These are phyloP conservation scores for Elanoides forficatus DNA, from an alignment of 2,113 vertebrate genomes.

Conservation along the genomic window DNA sequence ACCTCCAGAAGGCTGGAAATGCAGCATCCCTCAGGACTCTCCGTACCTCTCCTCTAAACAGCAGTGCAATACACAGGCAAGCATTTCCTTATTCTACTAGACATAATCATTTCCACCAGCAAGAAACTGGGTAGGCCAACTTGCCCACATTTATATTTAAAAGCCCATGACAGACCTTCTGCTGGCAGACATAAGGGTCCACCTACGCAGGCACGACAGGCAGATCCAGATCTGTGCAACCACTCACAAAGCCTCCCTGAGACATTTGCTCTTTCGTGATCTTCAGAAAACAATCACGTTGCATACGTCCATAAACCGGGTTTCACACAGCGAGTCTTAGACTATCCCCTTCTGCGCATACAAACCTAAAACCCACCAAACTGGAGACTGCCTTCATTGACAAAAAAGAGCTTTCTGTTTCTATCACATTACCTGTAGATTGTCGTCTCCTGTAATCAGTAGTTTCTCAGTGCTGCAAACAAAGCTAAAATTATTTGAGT, in stretches of 20 bases:
- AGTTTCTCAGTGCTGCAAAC: neutral
- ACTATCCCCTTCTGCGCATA: neutral
- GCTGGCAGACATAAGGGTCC: neutral
- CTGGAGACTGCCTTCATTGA: neutral
- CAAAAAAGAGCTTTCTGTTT: neutral
- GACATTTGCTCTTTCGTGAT: neutral
- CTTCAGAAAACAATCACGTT: fast-evolving
- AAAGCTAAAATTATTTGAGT: neutral
- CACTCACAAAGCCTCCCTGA: neutral
- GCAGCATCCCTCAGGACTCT: neutral
- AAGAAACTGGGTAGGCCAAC: neutral
- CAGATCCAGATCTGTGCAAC: neutral
- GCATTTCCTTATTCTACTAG: neutral
- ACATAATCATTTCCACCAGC: neutral
- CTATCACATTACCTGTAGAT: neutral
- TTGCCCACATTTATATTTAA: fast-evolving
- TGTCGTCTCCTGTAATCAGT: neutral
- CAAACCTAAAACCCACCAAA: neutral
- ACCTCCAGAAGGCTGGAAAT: neutral
- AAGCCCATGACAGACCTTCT: neutral
- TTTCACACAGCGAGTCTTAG: fast-evolving
- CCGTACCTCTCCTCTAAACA: fast-evolving
- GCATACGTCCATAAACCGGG: neutral
- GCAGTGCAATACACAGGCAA: neutral
- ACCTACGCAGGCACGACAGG: neutral